These are phyloP conservation scores for Myotis brandtii DNA, from an alignment of 2,113 vertebrate genomes.

Conservation along the genomic window DNA sequence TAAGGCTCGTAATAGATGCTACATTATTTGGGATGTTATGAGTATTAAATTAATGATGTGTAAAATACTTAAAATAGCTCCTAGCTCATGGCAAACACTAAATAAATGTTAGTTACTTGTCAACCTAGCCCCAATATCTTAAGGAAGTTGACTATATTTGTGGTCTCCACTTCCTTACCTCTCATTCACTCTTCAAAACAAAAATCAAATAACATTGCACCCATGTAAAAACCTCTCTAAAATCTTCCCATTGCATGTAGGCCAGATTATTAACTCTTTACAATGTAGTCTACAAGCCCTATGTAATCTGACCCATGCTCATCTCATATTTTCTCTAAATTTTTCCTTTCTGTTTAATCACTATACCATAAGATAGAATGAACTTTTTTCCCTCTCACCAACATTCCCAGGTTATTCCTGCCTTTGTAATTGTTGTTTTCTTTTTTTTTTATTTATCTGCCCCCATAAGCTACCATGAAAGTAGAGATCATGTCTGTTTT, in stretches of 20 bases:
- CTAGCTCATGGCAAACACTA: background rate
- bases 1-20: background rate
- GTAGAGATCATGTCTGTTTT: background rate
- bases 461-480: background rate
- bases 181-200: slow-evolving; percentile 19
- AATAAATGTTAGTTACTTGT: background rate
- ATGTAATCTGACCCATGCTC: background rate
- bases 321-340: background rate
- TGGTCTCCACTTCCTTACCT: background rate
- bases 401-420: background rate
- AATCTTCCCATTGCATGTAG: background rate
- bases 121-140: background rate
- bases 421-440: background rate
- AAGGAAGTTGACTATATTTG: background rate
- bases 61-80: slow-evolving; percentile 19
- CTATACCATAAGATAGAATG: background rate
- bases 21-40: background rate
- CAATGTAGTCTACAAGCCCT: background rate
- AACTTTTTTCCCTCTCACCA: background rate
- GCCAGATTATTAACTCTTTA: background rate
- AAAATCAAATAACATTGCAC: background rate
- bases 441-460: background rate
- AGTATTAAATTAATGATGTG: background rate
- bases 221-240: background rate
- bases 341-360: background rate